A percentile compares a stretch with the other conserved stretches of the same genome.
Evolutionary conservation across 2,888 invertebrate species (phyloP).

Genomic region (Drosophila kambysellisi): DNA sequence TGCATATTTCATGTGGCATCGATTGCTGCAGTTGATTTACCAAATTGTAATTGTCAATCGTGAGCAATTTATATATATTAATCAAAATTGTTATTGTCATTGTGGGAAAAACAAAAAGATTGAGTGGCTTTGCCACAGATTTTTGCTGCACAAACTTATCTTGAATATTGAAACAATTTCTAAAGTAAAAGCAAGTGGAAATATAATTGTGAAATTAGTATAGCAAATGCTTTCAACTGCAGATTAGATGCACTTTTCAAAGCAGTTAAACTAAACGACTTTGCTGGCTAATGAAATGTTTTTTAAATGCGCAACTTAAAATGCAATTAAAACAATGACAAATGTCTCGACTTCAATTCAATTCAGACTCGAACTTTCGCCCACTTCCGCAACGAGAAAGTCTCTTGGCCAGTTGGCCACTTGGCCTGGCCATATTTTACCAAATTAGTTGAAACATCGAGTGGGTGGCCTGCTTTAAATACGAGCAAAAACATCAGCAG

Average conservation of each 20-base stretch:
- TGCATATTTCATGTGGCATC: conserved; percentile 56
- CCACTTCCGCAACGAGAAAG: conserved; percentile 50
- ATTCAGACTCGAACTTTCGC: conserved; percentile 58
- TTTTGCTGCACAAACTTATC: neutral
- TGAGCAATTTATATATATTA: conserved; percentile 36
- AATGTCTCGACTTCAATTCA: conserved; percentile 7
- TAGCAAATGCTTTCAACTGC: neutral
- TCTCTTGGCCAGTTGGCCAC: conserved; percentile 27
- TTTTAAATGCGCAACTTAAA: conserved; percentile 30
- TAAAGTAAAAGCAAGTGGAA: neutral
- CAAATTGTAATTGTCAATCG: conserved; percentile 59
- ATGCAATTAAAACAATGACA: conserved; percentile 63
- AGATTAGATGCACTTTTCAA: conserved; percentile 7
- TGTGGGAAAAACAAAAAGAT: conserved; percentile 36
- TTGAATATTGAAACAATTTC: neutral
- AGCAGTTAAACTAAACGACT: conserved; percentile 14
- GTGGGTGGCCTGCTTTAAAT: conserved; percentile 53
- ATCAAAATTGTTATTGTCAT: conserved; percentile 36
- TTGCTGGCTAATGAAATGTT: conserved; percentile 13
- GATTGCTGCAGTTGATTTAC: conserved; percentile 25
- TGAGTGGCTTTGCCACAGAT: neutral
- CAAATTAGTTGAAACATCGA: conserved; percentile 49
- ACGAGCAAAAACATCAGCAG: neutral
- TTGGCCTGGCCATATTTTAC: conserved; percentile 59
- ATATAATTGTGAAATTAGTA: conserved; percentile 3